A percentile compares a stretch with the other conserved stretches of the same genome.
phyloP scores from a whole-genome alignment of 2,113 vertebrate species.

The Bos taurus region ARS-UCD2.0 NC_037339.1:5926001-5926500 shows the following conservation, averaged over 20 bases:
- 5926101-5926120: neutral
- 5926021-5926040: neutral
- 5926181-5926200: neutral
- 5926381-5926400: neutral
- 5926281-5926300: neutral
- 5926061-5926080: neutral
- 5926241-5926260: neutral
- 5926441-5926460: neutral
- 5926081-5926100: too few relatives aligned
- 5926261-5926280: neutral
- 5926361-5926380: neutral
- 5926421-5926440: neutral
- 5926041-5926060: neutral
- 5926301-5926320: neutral
- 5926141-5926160: neutral
- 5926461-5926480: neutral
- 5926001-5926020: neutral
- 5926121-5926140: neutral
- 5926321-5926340: neutral
- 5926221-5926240: neutral
- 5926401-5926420: neutral
- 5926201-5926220: neutral
- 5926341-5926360: neutral
- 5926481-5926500: neutral
- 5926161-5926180: neutral